These are phyloP conservation scores for Podiceps cristatus DNA, from an alignment of 2,113 vertebrate species.

Conservation along the genomic window DNA sequence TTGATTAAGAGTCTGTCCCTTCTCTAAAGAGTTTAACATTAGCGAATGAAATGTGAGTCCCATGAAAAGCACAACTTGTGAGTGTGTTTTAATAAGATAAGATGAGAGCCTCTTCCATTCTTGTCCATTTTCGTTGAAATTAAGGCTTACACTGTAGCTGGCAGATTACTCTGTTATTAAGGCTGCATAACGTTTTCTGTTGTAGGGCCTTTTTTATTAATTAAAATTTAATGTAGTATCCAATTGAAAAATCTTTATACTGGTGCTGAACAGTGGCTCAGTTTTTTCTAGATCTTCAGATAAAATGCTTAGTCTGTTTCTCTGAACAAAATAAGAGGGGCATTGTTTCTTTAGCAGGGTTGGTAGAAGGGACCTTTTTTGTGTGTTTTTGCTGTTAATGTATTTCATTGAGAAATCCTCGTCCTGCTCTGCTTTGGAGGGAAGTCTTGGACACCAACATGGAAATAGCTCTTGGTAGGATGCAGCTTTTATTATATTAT, in stretches of 20 bases:
- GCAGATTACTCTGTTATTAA: neutral
- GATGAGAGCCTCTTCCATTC: neutral
- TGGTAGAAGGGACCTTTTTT: neutral
- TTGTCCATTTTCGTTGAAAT: neutral
- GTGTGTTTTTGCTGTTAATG: neutral
- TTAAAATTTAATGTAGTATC: neutral
- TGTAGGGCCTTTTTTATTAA: neutral
- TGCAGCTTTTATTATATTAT: neutral
- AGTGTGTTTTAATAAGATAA: neutral
- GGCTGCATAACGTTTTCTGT: neutral
- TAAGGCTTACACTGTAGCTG: neutral
- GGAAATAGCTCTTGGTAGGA: neutral
- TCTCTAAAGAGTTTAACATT: neutral
- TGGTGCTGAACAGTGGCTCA: neutral
- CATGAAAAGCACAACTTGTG: neutral
- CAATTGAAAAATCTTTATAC: neutral
- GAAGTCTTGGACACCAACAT: neutral
- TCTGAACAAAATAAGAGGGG: neutral
- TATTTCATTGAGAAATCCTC: neutral
- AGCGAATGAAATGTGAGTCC: neutral
- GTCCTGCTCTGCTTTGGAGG: neutral
- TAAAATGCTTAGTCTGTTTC: neutral
- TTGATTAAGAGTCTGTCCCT: neutral
- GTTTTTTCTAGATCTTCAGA: neutral
- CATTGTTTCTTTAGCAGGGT: neutral